Conservation (phyloP, 1,140 invertebrate genomes). For the Heliconius nattereri region DNA sequence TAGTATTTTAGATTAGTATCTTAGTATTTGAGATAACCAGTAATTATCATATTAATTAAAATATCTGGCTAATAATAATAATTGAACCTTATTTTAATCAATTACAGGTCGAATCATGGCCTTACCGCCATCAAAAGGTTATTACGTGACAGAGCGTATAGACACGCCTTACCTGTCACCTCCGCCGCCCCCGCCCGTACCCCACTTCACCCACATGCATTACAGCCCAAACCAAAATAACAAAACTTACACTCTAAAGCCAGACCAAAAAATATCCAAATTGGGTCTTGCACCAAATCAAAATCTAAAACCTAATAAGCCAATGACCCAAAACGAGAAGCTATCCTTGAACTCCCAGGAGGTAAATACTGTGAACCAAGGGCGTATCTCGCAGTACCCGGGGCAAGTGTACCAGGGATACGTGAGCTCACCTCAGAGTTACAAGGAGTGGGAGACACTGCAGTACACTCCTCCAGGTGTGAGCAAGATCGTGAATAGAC, state of each 20-base stretch:
- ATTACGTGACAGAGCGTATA: conserved; percentile 74
- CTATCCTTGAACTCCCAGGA: not conserved
- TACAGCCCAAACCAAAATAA: not conserved
- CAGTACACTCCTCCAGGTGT: conserved; percentile 43
- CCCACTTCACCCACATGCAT: conserved; percentile 10
- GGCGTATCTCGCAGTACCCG: conserved; percentile 19
- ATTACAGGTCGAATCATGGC: conserved; percentile 69
- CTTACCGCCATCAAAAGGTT: conserved; percentile 66
- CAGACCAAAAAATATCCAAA: not conserved
- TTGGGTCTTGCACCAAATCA: not conserved
- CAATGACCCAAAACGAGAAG: conserved; percentile 22
- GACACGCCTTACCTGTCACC: conserved; percentile 53
- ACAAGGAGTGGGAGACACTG: conserved; percentile 59
- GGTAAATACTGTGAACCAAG: not conserved
- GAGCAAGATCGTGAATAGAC: conserved; percentile 69
- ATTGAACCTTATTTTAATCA: not conserved
- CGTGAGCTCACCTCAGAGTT: conserved; percentile 37
- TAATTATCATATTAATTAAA: too few species aligned
- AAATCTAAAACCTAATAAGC: conserved; percentile 21
- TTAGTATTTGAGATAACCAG: too few species aligned
- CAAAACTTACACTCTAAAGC: not conserved
- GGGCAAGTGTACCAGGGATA: conserved; percentile 26
- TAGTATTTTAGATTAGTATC: too few species aligned
- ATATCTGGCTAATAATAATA: too few species aligned
- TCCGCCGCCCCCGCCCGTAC: conserved; percentile 47